Evolutionary conservation across 2,797 vertebrate genomes (phyloP), one percentile per base, ranked within the genome.

Genomic region (Danio choprae): DNA sequence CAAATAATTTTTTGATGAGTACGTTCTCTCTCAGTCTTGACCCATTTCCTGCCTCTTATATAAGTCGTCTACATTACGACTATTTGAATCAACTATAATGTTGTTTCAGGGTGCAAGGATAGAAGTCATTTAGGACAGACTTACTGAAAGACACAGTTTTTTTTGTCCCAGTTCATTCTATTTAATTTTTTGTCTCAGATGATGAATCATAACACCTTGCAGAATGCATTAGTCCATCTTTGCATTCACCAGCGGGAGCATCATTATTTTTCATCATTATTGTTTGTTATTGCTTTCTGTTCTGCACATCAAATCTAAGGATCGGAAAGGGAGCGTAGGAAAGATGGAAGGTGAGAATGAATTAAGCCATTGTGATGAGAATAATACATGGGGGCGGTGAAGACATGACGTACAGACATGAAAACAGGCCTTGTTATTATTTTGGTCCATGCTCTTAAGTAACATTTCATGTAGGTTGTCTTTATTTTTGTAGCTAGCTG

Each of bases 191-290:
- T 18, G 50, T 62, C 46, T 79, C 56, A 43, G 15, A n/a, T 40
- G 7, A 63, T 83, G 81, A 83, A 75, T 79, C 79, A 81, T 72
- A 81, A 78, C 79, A 46, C 74, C 64, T 74, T 56, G 55, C 38
- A 43, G 44, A 83, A 75, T 81, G 64, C 56, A 69, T 86, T 79
- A 79, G 77, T 73, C 76, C 46, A 41, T 46, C 29, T 80, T 71
- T 58, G 65, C 82, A 63, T 86, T 80, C 74, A 44, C 22, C 80
- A 64, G 60, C 8, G 5, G 55, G 50, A 69, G 62, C 70, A 48
- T 65, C 59, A 80, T 80, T 80, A 80, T 80, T 73, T 64, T 72
- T 55, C 44, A n/a, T 29, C 53, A 51, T 83, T 83, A 56, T 75
- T 50, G 40, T 71, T 70, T 80, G 63, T 58, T 46, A 53, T 83